Conservation (phyloP, 2,797 vertebrate species). For the Diceros bicornis region DNA sequence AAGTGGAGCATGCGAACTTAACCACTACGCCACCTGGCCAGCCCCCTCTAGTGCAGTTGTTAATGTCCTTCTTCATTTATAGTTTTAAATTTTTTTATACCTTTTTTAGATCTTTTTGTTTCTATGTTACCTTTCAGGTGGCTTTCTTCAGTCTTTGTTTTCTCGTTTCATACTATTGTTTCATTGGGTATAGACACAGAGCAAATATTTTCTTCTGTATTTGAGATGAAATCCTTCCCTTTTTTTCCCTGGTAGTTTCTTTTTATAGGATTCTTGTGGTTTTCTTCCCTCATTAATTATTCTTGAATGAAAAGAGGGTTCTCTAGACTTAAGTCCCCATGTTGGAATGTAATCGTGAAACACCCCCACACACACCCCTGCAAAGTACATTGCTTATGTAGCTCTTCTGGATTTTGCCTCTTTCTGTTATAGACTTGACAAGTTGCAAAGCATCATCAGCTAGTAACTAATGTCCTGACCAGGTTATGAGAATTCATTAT, state of each 20-base stretch:
- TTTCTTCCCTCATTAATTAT: background rate
- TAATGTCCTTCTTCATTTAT: background rate
- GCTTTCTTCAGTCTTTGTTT: constrained; percentile 10
- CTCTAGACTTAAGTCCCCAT: background rate
- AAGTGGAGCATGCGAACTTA: too few relatives aligned
- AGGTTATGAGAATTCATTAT: constrained; percentile 10
- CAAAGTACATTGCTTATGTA: background rate
- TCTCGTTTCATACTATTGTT: background rate
- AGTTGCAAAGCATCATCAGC: background rate
- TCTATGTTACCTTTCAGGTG: background rate
- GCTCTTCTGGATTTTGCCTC: constrained; percentile 3
- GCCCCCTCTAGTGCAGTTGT: background rate
- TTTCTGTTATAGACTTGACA: background rate
- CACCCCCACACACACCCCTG: background rate
- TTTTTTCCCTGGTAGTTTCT: background rate
- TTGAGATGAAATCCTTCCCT: background rate
- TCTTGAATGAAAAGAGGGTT: constrained; percentile 43
- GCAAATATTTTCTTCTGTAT: constrained; percentile 6
- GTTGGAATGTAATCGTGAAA: background rate
- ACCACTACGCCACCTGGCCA: too few relatives aligned
- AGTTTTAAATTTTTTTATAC: background rate
- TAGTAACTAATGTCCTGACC: background rate
- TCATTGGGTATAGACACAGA: background rate
- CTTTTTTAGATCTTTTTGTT: constrained; percentile 35
- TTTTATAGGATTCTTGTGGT: background rate